phyloP scores from a whole-genome alignment of 2,888 invertebrate species.

The Epirrhoe tristata region DNA sequence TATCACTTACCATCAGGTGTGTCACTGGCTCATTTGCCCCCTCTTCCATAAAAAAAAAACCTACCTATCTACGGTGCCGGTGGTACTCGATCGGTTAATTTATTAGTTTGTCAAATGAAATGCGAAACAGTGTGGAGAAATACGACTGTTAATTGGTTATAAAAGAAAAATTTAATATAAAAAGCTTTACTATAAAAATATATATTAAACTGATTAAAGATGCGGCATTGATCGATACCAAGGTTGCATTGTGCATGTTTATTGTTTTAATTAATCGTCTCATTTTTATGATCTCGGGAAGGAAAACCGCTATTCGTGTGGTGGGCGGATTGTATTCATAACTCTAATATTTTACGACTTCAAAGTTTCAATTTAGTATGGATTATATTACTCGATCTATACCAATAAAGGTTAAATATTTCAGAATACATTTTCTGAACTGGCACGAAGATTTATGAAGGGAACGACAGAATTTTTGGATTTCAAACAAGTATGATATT shows the following conservation, averaged over 20 bases:
- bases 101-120: too few species aligned
- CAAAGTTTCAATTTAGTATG: neutral
- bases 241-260: constrained; percentile 24
- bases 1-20: too few species aligned
- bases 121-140: too few species aligned
- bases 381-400: neutral
- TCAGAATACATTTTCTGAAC: neutral
- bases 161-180: too few species aligned
- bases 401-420: neutral
- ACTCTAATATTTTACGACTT: neutral
- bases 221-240: constrained; percentile 36
- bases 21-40: too few species aligned
- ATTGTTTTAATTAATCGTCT: constrained; percentile 26
- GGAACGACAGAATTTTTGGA: neutral
- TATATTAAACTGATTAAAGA: constrained; percentile 7
- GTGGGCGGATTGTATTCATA: constrained; percentile 4
- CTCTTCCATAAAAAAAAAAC: too few species aligned
- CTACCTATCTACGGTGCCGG: too few species aligned
- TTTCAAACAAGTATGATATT: neutral
- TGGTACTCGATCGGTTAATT: too few species aligned
- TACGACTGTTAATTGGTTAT: too few species aligned
- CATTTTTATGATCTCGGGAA: constrained; percentile 22
- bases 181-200: too few species aligned
- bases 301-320: constrained; percentile 23
- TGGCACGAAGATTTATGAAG: neutral